A percentile compares a stretch with the other conserved stretches of the same genome.
Evolutionary conservation across 2,113 vertebrate genomes (phyloP).

Genomic region (Lamprotornis superbus): DNA sequence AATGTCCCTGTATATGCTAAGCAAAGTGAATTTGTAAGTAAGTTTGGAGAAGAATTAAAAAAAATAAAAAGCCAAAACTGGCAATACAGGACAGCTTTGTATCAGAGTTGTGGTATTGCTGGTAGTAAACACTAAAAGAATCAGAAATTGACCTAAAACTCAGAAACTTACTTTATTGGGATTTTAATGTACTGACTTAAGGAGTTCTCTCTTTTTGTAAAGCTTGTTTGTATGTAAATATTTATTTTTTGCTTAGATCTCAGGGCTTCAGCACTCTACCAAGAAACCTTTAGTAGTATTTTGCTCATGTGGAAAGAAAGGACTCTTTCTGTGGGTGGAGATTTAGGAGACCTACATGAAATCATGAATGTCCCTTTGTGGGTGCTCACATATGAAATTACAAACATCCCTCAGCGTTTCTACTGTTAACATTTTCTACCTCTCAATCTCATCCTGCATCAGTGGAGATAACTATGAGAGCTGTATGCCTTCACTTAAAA

Average conservation of each 20-base stretch:
- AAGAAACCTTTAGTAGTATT: not conserved
- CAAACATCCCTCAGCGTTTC: not conserved
- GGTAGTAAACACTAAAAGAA: not conserved
- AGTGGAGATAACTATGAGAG: not conserved
- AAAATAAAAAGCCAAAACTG: rapidly evolving
- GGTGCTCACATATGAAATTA: not conserved
- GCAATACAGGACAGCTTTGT: not conserved
- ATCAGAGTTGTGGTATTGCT: not conserved
- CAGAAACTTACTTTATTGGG: not conserved
- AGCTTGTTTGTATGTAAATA: not conserved
- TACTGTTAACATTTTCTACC: not conserved
- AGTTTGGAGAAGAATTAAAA: not conserved
- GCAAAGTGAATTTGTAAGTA: not conserved
- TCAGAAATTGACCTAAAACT: not conserved
- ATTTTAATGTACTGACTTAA: not conserved
- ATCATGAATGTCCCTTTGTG: not conserved
- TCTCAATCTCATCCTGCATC: not conserved
- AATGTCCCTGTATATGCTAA: not conserved
- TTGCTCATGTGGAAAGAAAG: not conserved
- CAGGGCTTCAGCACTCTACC: not conserved
- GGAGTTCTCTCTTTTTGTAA: not conserved
- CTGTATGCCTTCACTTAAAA: not conserved
- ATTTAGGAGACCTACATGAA: not conserved
- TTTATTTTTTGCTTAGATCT: not conserved
- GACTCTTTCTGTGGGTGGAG: not conserved